phyloP scores from a whole-genome alignment of 2,888 invertebrate species.

The Crepidodera aurea region DNA sequence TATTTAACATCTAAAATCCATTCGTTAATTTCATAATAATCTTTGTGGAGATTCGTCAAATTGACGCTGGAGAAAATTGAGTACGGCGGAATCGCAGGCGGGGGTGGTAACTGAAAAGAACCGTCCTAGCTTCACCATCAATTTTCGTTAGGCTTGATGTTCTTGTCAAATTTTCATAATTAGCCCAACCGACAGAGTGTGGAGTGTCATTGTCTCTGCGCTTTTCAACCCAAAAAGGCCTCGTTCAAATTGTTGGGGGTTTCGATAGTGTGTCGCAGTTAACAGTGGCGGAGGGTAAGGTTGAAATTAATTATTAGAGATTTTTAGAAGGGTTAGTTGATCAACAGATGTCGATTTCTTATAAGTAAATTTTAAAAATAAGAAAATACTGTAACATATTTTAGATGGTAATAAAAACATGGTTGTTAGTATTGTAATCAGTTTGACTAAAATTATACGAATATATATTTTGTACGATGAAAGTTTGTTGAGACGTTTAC shows the following conservation, averaged over 20 bases:
- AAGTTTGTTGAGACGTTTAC: no score
- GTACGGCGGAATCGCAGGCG: neutral
- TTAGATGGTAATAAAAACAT: no score
- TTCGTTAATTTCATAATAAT: no score
- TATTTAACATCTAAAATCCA: no score
- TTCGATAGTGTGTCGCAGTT: conserved; percentile 1
- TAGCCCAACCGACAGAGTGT: conserved; percentile 55
- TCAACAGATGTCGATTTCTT: no score
- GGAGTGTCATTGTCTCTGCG: conserved; percentile 55
- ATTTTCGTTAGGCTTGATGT: conserved; percentile 60
- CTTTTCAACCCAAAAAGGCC: conserved; percentile 34
- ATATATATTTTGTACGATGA: no score
- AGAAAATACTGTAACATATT: no score
- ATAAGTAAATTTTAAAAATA: no score
- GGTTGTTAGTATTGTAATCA: no score
- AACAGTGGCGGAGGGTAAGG: neutral
- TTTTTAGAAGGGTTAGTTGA: no score
- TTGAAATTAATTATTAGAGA: no score
- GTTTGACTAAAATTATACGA: no score
- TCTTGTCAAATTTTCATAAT: conserved; percentile 62
- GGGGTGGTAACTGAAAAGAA: conserved; percentile 50
- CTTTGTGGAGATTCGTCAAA: neutral
- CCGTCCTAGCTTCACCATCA: conserved; percentile 47
- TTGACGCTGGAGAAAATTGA: neutral
- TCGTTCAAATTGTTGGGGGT: conserved; percentile 24